Conservation (phyloP, 2,113 vertebrate genomes). For the Chloebia gouldiae region DNA sequence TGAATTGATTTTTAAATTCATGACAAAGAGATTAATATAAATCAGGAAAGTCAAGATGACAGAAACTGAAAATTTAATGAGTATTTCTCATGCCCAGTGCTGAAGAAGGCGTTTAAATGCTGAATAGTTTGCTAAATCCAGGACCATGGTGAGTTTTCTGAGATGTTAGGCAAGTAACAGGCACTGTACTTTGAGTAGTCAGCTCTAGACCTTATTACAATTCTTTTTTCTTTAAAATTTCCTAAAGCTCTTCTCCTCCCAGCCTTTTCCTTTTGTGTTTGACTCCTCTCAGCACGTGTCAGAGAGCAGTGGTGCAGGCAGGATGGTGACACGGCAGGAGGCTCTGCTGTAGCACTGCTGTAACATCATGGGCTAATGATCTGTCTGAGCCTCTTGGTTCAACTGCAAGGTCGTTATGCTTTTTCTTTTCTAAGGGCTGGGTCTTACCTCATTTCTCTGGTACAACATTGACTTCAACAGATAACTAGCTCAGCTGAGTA, state of each 20-base stretch:
- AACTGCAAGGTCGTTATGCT: conserved; percentile 15
- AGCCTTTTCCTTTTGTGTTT: conserved; percentile 22
- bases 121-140: neutral
- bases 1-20: neutral
- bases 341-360: neutral
- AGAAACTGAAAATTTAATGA: neutral
- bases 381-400: conserved; percentile 24
- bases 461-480: neutral
- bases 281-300: conserved; percentile 5
- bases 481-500: neutral
- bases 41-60: neutral
- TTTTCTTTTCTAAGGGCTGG: conserved; percentile 7
- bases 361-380: conserved; percentile 45
- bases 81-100: neutral
- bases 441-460: neutral
- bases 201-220: neutral
- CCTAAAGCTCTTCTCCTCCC: neutral
- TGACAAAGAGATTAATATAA: neutral
- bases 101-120: neutral
- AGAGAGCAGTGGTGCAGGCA: neutral
- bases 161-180: neutral
- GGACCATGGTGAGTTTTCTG: neutral
- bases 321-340: conserved; percentile 1
- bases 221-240: neutral
- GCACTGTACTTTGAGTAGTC: neutral